A percentile compares a stretch with the other conserved stretches of the same genome.
Conservation (phyloP, 2,888 invertebrate genomes). For the Lithophane leautieri region DNA sequence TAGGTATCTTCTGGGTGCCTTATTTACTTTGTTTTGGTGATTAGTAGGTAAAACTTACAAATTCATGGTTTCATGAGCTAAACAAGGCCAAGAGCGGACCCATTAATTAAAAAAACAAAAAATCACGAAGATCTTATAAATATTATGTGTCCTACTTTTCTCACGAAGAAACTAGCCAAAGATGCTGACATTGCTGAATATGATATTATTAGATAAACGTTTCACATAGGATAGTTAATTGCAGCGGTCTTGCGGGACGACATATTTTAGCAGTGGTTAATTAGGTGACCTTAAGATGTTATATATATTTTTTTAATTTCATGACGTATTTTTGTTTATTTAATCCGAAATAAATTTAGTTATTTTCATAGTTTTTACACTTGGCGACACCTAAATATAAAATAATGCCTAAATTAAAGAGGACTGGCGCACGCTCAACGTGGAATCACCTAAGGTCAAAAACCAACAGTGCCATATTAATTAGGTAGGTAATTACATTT, state of each 20-base stretch:
- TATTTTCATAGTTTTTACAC: background rate
- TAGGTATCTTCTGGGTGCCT: too few species aligned
- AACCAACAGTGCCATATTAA: background rate
- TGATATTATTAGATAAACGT: background rate
- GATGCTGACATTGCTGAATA: background rate
- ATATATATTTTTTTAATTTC: background rate
- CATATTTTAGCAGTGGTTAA: constrained; percentile 16
- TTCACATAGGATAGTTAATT: constrained; percentile 24
- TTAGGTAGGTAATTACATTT: too few species aligned
- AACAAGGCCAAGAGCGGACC: too few species aligned
- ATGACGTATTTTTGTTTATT: background rate
- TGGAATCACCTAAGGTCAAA: too few species aligned
- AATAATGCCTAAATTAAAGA: too few species aligned
- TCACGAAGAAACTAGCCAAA: constrained; percentile 8
- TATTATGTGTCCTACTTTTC: background rate
- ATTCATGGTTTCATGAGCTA: too few species aligned
- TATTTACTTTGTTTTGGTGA: too few species aligned
- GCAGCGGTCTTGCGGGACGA: constrained; percentile 1
- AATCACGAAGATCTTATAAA: too few species aligned
- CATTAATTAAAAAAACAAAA: too few species aligned
- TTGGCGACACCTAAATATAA: too few species aligned
- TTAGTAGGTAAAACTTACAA: too few species aligned
- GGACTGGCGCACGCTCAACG: too few species aligned
- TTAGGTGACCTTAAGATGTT: background rate
- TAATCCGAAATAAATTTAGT: background rate